Evolutionary conservation across 1,140 invertebrate genomes (phyloP).

Genomic region (Hypothenemus hampei): DNA sequence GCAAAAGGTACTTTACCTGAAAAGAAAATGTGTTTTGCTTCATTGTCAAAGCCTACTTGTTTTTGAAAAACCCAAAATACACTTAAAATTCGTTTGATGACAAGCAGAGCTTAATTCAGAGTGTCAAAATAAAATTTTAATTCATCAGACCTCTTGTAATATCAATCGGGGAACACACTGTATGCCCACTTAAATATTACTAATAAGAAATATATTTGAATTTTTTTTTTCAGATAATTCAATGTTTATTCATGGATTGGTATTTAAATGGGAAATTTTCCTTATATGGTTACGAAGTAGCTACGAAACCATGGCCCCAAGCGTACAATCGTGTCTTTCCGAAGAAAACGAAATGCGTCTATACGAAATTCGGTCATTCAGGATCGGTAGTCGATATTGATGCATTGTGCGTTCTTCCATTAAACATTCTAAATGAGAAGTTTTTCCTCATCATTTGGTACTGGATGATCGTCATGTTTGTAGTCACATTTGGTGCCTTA

Average conservation of each 20-base stretch:
- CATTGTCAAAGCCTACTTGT: no score
- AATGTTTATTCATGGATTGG: conserved; percentile 62
- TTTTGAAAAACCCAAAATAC: no score
- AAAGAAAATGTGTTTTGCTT: no score
- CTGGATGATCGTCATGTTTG: conserved; percentile 68
- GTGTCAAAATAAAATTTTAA: no score
- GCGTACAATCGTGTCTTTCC: conserved; percentile 64
- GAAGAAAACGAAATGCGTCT: conserved; percentile 75
- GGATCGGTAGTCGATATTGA: conserved; percentile 58
- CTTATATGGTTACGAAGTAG: conserved; percentile 61
- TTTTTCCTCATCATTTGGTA: conserved; percentile 76
- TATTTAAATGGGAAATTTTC: conserved; percentile 72
- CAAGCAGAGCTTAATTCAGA: no score
- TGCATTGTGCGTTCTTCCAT: conserved; percentile 65
- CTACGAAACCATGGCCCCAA: conserved; percentile 44
- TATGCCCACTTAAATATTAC: no score
- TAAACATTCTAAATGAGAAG: conserved; percentile 78
- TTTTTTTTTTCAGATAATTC: conserved; percentile 49
- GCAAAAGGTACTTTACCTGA: no score
- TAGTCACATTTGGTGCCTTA: conserved; percentile 58
- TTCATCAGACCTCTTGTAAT: no score
- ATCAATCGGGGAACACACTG: no score
- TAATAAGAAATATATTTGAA: no score
- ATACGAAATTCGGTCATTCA: conserved; percentile 59
- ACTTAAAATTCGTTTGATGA: no score